Percentiles rank a stretch among this genome's conserved stretches.
Conservation (phyloP, 2,113 vertebrate genomes). For the Ochotona curzoniae region DNA sequence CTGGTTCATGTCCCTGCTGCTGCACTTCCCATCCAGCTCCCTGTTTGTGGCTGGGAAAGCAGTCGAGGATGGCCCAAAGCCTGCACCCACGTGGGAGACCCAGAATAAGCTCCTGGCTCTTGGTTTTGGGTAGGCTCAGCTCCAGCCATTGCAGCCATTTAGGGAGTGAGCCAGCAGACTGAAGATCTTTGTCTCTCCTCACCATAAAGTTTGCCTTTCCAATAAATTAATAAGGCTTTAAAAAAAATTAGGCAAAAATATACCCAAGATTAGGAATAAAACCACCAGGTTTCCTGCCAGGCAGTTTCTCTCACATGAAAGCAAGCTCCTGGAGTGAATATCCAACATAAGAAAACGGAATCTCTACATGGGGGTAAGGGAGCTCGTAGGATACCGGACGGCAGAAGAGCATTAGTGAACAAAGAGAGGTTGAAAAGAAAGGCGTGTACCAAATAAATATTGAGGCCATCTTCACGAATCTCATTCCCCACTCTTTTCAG, state of each 20-base stretch:
- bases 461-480: neutral
- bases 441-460: neutral
- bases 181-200: too few relatives aligned
- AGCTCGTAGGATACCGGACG: neutral
- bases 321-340: neutral
- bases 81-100: too few relatives aligned
- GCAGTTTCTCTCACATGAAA: slow-evolving; percentile 7
- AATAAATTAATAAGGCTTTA: too few relatives aligned
- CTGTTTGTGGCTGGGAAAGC: too few relatives aligned
- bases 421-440: neutral
- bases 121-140: too few relatives aligned
- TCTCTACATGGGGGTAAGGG: neutral
- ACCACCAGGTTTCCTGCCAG: neutral
- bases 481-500: neutral
- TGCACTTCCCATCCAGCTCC: too few relatives aligned
- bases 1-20: too few relatives aligned
- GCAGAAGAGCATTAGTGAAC: neutral
- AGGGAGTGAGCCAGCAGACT: too few relatives aligned
- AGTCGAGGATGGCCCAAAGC: too few relatives aligned
- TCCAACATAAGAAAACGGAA: neutral
- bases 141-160: too few relatives aligned
- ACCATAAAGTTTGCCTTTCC: too few relatives aligned
- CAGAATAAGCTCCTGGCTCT: too few relatives aligned
- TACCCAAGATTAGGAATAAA: neutral
- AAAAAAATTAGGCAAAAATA: neutral